phyloP scores from a whole-genome alignment of 2,888 invertebrate genomes.

The Boloria selene region DNA sequence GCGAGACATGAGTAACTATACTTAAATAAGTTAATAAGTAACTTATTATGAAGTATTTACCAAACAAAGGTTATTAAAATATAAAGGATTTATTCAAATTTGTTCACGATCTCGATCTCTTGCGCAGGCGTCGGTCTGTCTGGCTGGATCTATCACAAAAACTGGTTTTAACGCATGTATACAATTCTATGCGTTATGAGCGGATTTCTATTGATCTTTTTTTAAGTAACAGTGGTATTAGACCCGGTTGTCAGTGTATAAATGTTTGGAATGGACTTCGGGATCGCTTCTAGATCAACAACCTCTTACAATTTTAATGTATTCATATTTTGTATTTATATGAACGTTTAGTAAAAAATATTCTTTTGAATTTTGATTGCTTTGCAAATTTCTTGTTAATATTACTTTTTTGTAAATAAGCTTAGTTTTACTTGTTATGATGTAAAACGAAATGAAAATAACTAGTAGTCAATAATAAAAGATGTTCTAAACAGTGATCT shows the following conservation, averaged over 20 bases:
- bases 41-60: neutral
- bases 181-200: conserved; percentile 50
- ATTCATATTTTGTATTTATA: conserved; percentile 12
- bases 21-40: too few relatives aligned
- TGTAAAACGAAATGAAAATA: too few relatives aligned
- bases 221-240: conserved; percentile 47
- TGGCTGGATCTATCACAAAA: conserved; percentile 45
- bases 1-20: too few relatives aligned
- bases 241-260: conserved; percentile 42
- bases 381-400: too few relatives aligned
- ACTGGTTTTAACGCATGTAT: conserved; percentile 48
- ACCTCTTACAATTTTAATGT: conserved; percentile 27
- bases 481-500: too few relatives aligned
- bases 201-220: conserved; percentile 53
- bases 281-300: conserved; percentile 22
- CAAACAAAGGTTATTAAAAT: neutral
- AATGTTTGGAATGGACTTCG: conserved; percentile 34
- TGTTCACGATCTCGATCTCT: conserved; percentile 23
- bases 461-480: too few relatives aligned
- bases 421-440: too few relatives aligned
- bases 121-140: conserved; percentile 51
- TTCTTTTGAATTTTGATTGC: too few relatives aligned
- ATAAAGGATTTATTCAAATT: conserved; percentile 1
- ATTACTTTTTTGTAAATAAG: too few relatives aligned
- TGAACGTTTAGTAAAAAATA: neutral